phyloP scores from a whole-genome alignment of 1,140 invertebrate genomes.

The Pseudomyrmex sp. region DNA sequence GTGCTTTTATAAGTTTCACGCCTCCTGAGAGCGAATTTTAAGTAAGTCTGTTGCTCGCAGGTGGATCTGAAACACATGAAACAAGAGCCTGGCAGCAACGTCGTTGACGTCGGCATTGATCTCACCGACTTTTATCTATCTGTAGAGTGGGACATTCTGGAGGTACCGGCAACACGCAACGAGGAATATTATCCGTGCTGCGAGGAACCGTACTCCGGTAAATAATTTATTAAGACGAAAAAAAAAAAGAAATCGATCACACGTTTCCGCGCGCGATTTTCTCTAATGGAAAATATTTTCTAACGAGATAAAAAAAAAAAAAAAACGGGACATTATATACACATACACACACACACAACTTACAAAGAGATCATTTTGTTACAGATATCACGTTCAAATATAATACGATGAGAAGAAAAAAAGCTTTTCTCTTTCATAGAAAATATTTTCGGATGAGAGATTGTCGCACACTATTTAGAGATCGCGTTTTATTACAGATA shows the following conservation, averaged over 20 bases:
- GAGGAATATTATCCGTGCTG: conserved; percentile 97
- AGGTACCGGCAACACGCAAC: conserved; percentile 95
- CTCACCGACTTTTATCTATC: conserved; percentile 97
- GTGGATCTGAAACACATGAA: conserved; percentile 95
- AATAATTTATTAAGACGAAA: neutral
- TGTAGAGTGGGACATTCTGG: conserved; percentile 99
- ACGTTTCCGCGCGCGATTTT: too few species aligned
- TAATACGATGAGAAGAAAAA: too few species aligned
- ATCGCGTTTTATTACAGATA: conserved; percentile 87
- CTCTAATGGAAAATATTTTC: too few species aligned
- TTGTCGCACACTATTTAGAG: neutral
- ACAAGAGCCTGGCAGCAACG: conserved; percentile 92
- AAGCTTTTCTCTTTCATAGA: too few species aligned
- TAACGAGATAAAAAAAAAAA: too few species aligned
- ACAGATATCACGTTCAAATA: too few species aligned
- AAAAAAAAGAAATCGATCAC: too few species aligned
- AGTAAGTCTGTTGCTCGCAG: conserved; percentile 80
- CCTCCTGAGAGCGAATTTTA: too few species aligned
- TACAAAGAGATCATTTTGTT: too few species aligned
- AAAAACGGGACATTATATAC: too few species aligned
- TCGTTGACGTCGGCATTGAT: conserved; percentile 95
- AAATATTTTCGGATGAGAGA: too few species aligned
- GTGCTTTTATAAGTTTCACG: too few species aligned
- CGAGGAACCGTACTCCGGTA: conserved; percentile 93
- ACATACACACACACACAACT: neutral